These are phyloP conservation scores for Paguma larvata DNA, from an alignment of 2,797 vertebrate genomes.

Conservation along the genomic window DNA sequence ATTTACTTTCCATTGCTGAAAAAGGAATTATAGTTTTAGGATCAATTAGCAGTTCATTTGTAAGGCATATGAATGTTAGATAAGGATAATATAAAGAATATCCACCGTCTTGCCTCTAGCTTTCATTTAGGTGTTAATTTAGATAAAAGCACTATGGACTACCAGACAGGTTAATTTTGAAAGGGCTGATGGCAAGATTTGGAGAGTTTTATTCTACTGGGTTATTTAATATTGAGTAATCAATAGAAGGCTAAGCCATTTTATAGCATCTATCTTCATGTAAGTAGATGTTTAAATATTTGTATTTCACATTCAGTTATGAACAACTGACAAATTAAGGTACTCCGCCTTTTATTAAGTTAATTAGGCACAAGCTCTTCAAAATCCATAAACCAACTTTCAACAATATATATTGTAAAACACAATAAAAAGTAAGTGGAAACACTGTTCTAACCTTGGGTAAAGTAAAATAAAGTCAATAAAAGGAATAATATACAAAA, in stretches of 20 bases:
- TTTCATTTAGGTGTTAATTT: neutral
- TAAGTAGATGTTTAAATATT: neutral
- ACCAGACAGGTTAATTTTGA: neutral
- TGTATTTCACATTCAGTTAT: neutral
- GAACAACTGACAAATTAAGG: neutral
- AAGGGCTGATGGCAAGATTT: neutral
- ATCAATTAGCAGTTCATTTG: neutral
- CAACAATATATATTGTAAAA: neutral
- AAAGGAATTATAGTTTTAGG: conserved; percentile 30
- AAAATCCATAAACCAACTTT: neutral
- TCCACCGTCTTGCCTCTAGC: neutral
- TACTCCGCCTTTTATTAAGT: neutral
- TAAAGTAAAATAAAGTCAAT: neutral
- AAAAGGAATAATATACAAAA: conserved; percentile 8
- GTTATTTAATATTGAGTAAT: conserved; percentile 26
- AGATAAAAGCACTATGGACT: neutral
- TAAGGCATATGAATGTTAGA: neutral
- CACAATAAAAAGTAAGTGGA: neutral
- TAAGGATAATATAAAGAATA: conserved; percentile 17
- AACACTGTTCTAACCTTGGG: neutral
- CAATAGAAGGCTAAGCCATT: neutral
- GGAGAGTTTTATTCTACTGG: neutral
- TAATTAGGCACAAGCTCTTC: neutral
- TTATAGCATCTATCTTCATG: neutral
- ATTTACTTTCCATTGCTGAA: neutral